Conservation (phyloP, 2,888 invertebrate species). For the Xylocampa areola region DNA sequence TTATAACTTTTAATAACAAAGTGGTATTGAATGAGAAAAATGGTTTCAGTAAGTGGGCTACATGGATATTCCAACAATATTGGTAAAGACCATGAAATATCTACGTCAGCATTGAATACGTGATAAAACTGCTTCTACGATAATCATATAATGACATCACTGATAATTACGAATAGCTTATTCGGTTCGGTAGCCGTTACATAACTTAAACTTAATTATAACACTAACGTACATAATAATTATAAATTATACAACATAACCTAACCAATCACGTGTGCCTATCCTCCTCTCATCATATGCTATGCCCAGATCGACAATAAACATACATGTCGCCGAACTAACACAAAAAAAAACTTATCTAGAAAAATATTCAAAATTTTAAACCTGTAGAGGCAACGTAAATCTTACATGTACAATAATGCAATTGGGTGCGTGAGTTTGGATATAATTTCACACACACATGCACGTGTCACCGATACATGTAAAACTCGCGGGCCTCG, state of each 20-base stretch:
- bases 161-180: no score
- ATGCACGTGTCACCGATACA: neutral
- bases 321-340: constrained; percentile 6
- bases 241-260: constrained; percentile 18
- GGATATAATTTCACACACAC: neutral
- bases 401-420: constrained; percentile 3
- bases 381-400: neutral
- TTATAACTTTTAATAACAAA: no score
- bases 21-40: no score
- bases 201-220: constrained; percentile 30
- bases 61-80: no score
- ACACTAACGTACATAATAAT: constrained; percentile 36
- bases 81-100: no score
- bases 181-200: constrained; percentile 42
- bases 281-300: constrained; percentile 60
- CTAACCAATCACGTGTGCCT: constrained; percentile 39
- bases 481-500: constrained; percentile 21
- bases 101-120: neutral
- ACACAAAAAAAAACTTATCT: constrained; percentile 8
- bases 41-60: no score
- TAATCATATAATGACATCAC: constrained; percentile 24
- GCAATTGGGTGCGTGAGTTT: neutral
- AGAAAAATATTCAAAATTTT: neutral
- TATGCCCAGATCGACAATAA: constrained; percentile 74
- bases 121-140: neutral